Conservation (phyloP, 2,888 invertebrate species). For the Alloscopus bannaensis region DNA sequence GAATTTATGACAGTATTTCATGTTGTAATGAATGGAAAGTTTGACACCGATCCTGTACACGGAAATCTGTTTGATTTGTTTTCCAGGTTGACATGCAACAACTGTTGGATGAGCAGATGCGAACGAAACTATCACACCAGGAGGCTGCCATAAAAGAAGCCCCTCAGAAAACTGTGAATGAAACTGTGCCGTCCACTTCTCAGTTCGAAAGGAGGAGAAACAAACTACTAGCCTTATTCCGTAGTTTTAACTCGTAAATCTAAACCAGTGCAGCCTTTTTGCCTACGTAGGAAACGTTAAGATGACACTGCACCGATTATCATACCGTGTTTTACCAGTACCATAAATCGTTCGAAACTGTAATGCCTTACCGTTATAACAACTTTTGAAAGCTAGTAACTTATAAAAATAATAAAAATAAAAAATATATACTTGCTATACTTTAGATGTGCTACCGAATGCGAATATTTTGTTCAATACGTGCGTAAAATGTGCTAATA, state of each 20-base stretch:
- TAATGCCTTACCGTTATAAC: slow-evolving; percentile 23
- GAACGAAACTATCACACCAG: slow-evolving; percentile 83
- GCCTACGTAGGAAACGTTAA: neutral
- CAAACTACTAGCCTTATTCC: slow-evolving; percentile 70
- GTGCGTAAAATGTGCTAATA: slow-evolving; percentile 21
- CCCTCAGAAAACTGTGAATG: slow-evolving; percentile 64
- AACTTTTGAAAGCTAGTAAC: slow-evolving; percentile 17
- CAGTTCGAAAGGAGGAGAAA: slow-evolving; percentile 72
- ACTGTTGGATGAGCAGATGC: slow-evolving; percentile 92
- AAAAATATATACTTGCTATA: slow-evolving; percentile 16
- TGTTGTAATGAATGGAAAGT: too few species aligned
- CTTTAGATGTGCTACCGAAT: slow-evolving; percentile 37
- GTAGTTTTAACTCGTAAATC: slow-evolving; percentile 66
- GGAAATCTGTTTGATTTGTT: slow-evolving; percentile 36
- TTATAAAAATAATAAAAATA: slow-evolving; percentile 15
- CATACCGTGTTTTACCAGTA: slow-evolving; percentile 23
- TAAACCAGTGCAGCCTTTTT: too few species aligned
- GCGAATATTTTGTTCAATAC: slow-evolving; percentile 49
- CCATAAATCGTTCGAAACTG: slow-evolving; percentile 17
- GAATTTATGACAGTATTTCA: too few species aligned
- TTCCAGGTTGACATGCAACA: slow-evolving; percentile 95
- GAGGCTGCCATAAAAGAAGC: slow-evolving; percentile 67
- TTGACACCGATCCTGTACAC: too few species aligned
- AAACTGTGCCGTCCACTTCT: slow-evolving; percentile 69
- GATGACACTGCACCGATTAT: slow-evolving; percentile 12